These are phyloP conservation scores for Melinopterus prodromus DNA, from an alignment of 2,888 invertebrate species.

Conservation along the genomic window DNA sequence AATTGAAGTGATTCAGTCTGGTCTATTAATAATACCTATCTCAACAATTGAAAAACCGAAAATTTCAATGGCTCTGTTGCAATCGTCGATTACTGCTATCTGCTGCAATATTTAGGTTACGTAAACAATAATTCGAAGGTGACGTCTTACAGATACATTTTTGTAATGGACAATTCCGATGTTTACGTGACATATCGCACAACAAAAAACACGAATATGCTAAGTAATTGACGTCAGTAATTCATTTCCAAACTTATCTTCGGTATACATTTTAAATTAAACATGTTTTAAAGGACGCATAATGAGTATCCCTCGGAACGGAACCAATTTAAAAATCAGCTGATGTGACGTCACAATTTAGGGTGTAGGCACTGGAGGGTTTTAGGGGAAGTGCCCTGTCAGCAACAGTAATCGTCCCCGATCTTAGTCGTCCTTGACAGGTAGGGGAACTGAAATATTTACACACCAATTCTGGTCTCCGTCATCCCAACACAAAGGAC, in stretches of 20 bases:
- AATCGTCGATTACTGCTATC: background rate
- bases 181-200: slow-evolving; percentile 4
- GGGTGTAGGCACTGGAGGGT: background rate
- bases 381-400: background rate
- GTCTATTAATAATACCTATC: background rate
- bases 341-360: background rate
- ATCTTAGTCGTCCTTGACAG: background rate
- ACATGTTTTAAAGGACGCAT: background rate
- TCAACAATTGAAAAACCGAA: background rate
- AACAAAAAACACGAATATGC: slow-evolving; percentile 4
- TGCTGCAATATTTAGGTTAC: background rate
- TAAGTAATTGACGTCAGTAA: background rate
- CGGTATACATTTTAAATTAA: background rate
- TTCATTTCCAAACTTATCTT: background rate
- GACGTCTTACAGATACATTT: background rate
- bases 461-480: background rate
- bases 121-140: background rate
- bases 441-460: background rate
- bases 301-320: background rate
- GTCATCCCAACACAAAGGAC: background rate
- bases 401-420: background rate
- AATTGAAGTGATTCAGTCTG: background rate
- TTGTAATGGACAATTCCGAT: background rate
- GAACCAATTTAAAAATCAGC: background rate
- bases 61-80: background rate